Base-by-base conservation (phyloP, 2,888 invertebrate genomes). In the Therioaphis trifolii region DNA sequence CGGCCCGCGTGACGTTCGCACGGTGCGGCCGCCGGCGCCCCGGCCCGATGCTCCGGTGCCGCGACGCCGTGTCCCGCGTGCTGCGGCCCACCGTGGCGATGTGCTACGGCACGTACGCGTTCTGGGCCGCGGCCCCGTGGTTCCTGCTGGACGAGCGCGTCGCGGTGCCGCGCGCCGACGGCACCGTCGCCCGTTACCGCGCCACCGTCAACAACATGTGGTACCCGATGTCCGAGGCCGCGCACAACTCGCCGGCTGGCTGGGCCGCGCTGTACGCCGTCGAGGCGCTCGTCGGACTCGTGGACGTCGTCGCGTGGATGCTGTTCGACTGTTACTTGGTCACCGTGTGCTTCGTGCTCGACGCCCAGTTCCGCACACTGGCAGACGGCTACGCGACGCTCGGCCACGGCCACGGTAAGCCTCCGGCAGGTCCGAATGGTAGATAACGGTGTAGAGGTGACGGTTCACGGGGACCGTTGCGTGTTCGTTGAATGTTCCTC, bases 271-370 rank as follows among this genome's bases (percentile, higher is more conserved):
- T 61, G 4, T 61, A 61, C 61, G 12, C 15, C 14, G 15, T 27
- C 27, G 61, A 61, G 27, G 27, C 61, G 61, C 3, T 61, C 61
- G 12, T 61, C 27, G 12, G 24, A 4, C 5, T 21, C 14, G 15
- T 15, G 14, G 24, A 61, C 61, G 61, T 61, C 14, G 11, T 15
- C 61, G 12, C 4, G 4, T 61, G 61, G 61, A 21, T 15, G 27
- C 11, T 61, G 27, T 61, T 61, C 61, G 61, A 61, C 61, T 61
- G 61, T 15, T 61, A 61, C 61, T 15, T 61, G 61, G 14, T 61
- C 27, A 61, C 61, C 61, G 21, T 55, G 55, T 55, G 55, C 55
- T 55, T 55, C 55, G 55, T 55, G 55, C 55, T 55, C 55, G 21
- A 61, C 61, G 61, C 27, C 4, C 61, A 61, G 61, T 27, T 61